Evolutionary conservation across 2,113 vertebrate species (phyloP), one percentile per base, ranked within the genome.

Genomic region (Nipponia nippon): DNA sequence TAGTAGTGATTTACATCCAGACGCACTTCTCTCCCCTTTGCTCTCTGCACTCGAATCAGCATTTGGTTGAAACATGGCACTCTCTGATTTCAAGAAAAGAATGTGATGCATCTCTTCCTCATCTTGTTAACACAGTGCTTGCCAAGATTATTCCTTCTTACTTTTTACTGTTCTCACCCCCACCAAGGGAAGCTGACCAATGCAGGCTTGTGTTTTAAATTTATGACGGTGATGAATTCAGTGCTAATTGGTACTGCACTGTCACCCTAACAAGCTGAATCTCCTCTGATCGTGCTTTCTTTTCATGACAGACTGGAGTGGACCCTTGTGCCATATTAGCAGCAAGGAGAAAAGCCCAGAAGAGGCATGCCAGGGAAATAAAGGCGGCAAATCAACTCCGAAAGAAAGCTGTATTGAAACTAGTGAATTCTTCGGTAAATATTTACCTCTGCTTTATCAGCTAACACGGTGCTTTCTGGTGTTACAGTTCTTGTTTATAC

Each of bases 291-390:
- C 1, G 1, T 94, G 11, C 27, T 82, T 95, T 90, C 27, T 92
- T 91, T 87, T 65, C 25, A 2, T 73, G 90, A 53, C 97, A 99
- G 99, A 99, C 99, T 2, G 99, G 99, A 34, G 98, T 99, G 11
- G 98, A 99, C 97, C 99, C 99, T 9, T 94, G 97, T 30, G 56
- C 93, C 62, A 73, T 99, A 55, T 97, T 98, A 94, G 97, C 98
- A 47, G 98, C 97, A 1, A 97, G 95, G 72, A 99, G 97, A 90
- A 98, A 98, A 86, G 97, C 94, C 27, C 95, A 92, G 97, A 98
- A 96, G 96, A 99, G 98, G 44, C 97, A 97, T 5, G 97, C 94
- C 23, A 98, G 92, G 97, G 98, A 98, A 90, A 67, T 88, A n/a
- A 97, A 96, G 29, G 95, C 95, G 6, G 91, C 87, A 56, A 91